phyloP scores from a whole-genome alignment of 2,888 invertebrate species.

The Papilio gigon region DNA sequence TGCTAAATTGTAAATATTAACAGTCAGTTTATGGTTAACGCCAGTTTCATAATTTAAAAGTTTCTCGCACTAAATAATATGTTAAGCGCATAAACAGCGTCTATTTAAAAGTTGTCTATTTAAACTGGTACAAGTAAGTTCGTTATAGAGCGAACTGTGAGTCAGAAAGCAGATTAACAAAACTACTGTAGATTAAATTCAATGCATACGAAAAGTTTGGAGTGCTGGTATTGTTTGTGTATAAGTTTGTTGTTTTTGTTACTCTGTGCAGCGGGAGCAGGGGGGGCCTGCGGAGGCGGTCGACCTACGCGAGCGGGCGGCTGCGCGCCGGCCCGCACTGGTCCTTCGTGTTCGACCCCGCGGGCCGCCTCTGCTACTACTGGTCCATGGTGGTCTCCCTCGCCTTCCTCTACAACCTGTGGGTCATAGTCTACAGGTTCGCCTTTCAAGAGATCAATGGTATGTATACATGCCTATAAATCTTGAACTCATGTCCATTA shows the following conservation, averaged over 20 bases:
- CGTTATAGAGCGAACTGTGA: constrained; percentile 34
- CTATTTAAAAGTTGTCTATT: constrained; percentile 38
- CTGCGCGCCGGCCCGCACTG: constrained; percentile 89
- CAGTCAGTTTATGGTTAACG: constrained; percentile 11
- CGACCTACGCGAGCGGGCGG: constrained; percentile 83
- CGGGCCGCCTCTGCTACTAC: constrained; percentile 97
- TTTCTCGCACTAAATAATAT: constrained; percentile 33
- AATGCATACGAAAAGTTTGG: constrained; percentile 40
- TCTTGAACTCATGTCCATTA: too few species aligned
- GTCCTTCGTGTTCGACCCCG: constrained; percentile 99
- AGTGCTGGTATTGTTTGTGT: constrained; percentile 37
- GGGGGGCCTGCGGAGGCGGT: constrained; percentile 80
- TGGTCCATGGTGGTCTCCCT: constrained; percentile 98
- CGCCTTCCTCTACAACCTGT: constrained; percentile 98
- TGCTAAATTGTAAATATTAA: constrained; percentile 25
- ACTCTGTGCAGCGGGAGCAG: constrained; percentile 69
- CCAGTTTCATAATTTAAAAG: constrained; percentile 27
- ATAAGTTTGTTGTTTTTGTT: constrained; percentile 40
- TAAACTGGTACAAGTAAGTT: constrained; percentile 34
- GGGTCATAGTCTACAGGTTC: constrained; percentile 99
- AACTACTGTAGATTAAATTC: constrained; percentile 41
- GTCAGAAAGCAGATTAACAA: constrained; percentile 40
- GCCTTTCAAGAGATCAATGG: constrained; percentile 98
- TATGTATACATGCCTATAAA: constrained; percentile 69
- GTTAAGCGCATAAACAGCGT: constrained; percentile 32